phyloP scores from a whole-genome alignment of 2,113 vertebrate genomes.

The Orthonyx spaldingii region DNA sequence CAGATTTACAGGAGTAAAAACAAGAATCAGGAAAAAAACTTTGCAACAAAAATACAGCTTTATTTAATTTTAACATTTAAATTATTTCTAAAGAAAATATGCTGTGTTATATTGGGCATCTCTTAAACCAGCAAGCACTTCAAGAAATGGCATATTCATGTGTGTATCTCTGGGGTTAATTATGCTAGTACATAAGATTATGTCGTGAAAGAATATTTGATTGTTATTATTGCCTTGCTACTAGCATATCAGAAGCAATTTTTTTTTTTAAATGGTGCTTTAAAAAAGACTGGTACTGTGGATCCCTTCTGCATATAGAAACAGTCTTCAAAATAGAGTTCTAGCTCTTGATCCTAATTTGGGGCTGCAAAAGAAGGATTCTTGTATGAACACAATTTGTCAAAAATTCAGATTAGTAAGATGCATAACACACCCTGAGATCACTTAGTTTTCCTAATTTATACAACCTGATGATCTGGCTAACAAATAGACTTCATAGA shows the following conservation, averaged over 20 bases:
- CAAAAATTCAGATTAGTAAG: background rate
- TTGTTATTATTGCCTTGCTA: background rate
- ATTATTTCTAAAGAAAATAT: constrained; percentile 16
- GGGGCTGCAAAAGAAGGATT: constrained; percentile 65
- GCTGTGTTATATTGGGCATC: constrained; percentile 16
- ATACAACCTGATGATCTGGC: background rate
- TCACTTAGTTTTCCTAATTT: background rate
- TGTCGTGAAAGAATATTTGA: background rate
- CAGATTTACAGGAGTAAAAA: background rate
- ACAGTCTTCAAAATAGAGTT: background rate
- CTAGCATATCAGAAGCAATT: background rate
- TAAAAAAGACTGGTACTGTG: background rate
- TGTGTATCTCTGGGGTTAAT: background rate
- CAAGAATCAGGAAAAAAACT: background rate
- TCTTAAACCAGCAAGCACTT: constrained; percentile 33
- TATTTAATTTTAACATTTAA: constrained; percentile 55
- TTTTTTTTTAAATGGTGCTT: background rate
- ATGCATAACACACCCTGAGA: background rate
- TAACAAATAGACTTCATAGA: background rate
- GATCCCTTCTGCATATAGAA: constrained; percentile 26
- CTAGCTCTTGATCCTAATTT: constrained; percentile 31
- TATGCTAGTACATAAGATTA: background rate
- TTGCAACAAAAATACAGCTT: constrained; percentile 55
- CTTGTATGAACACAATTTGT: background rate
- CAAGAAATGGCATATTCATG: background rate